Evolutionary conservation across 2,113 vertebrate species (phyloP).

Genomic region (Anseranas semipalmata): DNA sequence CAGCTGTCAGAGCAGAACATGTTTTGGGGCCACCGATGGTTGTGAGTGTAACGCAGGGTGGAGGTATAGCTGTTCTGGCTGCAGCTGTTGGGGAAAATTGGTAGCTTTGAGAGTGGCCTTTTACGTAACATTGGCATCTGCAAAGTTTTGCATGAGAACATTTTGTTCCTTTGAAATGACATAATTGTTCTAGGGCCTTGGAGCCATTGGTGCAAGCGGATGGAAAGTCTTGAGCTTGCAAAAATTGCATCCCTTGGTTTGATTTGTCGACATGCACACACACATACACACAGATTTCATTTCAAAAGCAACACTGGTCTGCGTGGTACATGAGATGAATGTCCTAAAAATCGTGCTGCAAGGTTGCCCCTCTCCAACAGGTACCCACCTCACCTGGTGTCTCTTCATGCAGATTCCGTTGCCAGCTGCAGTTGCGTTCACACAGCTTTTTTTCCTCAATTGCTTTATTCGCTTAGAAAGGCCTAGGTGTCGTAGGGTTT

Average conservation of each 20-base stretch:
- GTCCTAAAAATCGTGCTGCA: fast-evolving
- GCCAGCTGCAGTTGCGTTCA: fast-evolving
- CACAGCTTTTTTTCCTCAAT: fast-evolving
- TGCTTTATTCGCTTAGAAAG: neutral
- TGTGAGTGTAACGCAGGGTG: neutral
- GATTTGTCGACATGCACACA: fast-evolving
- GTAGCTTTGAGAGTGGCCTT: neutral
- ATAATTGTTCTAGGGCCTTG: neutral
- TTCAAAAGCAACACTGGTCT: neutral
- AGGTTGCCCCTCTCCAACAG: neutral
- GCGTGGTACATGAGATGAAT: fast-evolving
- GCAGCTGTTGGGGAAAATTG: neutral
- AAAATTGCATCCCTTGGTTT: neutral
- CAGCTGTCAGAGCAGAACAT: neutral
- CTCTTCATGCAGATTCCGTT: neutral
- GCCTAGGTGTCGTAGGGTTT: fast-evolving
- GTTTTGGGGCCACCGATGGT: neutral
- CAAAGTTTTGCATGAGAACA: fast-evolving
- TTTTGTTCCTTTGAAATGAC: neutral
- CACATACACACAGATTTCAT: fast-evolving
- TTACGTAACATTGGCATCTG: neutral
- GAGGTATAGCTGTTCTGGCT: neutral
- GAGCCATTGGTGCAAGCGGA: fast-evolving
- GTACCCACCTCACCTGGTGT: fast-evolving
- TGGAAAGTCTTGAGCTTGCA: neutral